Evolutionary conservation across 2,113 vertebrate species (phyloP).

Genomic region (Dipodomys spectabilis): DNA sequence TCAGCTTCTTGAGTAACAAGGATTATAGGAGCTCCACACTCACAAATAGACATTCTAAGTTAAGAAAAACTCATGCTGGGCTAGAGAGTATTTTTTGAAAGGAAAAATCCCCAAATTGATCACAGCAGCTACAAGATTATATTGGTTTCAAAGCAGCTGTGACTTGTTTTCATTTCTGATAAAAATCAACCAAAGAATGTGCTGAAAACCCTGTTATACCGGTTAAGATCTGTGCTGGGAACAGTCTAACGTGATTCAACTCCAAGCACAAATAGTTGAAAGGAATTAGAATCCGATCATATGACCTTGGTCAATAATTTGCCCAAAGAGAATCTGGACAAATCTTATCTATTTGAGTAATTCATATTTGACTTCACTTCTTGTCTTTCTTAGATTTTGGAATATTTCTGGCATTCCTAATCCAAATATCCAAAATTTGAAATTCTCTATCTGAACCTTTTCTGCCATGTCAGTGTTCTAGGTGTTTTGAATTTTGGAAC

Average conservation of each 20-base stretch:
- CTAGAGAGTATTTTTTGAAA: background rate
- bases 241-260: background rate
- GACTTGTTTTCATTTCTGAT: constrained; percentile 21
- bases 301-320: constrained; percentile 24
- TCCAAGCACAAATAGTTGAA: background rate
- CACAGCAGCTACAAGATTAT: background rate
- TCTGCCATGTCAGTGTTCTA: background rate
- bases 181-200: constrained; percentile 3
- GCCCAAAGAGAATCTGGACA: background rate
- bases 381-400: background rate
- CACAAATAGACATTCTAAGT: background rate
- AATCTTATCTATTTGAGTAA: constrained; percentile 19
- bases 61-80: background rate
- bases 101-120: background rate
- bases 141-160: background rate
- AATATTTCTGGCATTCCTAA: background rate
- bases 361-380: background rate
- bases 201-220: background rate
- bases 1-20: no score
- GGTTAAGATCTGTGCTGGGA: background rate
- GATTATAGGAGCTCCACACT: no score
- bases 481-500: background rate
- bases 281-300: background rate
- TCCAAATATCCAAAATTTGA: background rate
- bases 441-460: background rate